These are phyloP conservation scores for Macropodus opercularis DNA, from an alignment of 2,797 vertebrate species.

Conservation along the genomic window DNA sequence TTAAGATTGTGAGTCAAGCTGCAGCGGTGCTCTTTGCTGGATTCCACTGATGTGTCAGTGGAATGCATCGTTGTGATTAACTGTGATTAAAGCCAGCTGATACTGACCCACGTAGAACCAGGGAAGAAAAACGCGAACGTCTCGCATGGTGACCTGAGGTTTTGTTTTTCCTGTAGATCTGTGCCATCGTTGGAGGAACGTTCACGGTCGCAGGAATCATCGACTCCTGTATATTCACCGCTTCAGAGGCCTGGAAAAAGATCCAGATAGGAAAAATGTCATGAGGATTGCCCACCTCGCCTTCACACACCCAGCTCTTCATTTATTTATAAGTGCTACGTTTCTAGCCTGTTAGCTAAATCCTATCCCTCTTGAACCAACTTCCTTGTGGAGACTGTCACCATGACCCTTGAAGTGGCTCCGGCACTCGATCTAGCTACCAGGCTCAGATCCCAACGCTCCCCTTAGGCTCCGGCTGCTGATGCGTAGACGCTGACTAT, in stretches of 20 bases:
- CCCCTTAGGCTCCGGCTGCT: constrained; percentile 42
- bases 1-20: constrained; percentile 55
- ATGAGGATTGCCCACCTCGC: constrained; percentile 62
- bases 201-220: constrained; percentile 99
- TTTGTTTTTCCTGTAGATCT: constrained; percentile 84
- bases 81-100: constrained; percentile 25
- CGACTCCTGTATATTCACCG: constrained; percentile 98
- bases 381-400: constrained; percentile 45
- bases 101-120: not conserved
- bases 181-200: constrained; percentile 96
- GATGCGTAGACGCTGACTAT: constrained; percentile 45
- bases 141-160: not conserved
- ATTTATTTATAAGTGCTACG: constrained; percentile 68
- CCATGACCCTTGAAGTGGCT: constrained; percentile 39
- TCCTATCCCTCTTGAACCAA: constrained; percentile 39
- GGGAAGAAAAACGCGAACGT: not conserved
- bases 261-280: constrained; percentile 98
- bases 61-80: constrained; percentile 20
- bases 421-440: constrained; percentile 56
- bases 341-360: constrained; percentile 67
- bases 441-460: constrained; percentile 63
- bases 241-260: constrained; percentile 99
- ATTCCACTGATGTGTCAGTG: constrained; percentile 17
- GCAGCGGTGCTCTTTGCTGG: constrained; percentile 8
- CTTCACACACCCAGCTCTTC: not conserved